Base-by-base conservation (phyloP, 2,797 vertebrate species). In the Nasua narica region DNA sequence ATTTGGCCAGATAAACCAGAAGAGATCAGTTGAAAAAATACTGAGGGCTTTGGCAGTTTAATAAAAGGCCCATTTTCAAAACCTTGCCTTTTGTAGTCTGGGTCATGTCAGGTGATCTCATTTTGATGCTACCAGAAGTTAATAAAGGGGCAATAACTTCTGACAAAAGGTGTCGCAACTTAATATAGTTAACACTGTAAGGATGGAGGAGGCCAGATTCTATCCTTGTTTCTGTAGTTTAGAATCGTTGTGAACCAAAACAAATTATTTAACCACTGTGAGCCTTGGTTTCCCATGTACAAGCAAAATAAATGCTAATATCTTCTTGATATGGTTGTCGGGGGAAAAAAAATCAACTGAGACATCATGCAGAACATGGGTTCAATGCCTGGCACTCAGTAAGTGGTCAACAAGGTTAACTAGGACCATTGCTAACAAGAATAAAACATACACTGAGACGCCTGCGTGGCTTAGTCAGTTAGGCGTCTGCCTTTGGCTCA, bases 51-150 rank as follows among this genome's bases (percentile, higher is more conserved):
- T 86, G 58, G 54, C 46, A 96, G 79, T 94, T 97, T 83, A 94
- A 93, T 96, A 88, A 97, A 96, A 93, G 84, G 27, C 4, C 65
- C 76, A 56, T 92, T 97, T 96, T 97, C 70, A 87, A 95, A 95
- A 84, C 69, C 56, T 70, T 95, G 83, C 52, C 27, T 91, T 91
- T 23, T 56, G 62, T 48, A 62, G 15, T 62, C 13, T 87, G 58
- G 43, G 11, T 97, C 90, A 86, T 40, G 18, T 96, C 35, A 91
- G 62, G 27, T 70, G 70, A 92, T 96, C n/a, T 92, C 72, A 50
- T 90, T 96, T 87, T 87, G 62, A 93, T 82, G 72, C 9, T 76
- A 78, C 70, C 87, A 85, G 70, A 29, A 95, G 13, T 43, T 96
- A 65, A 94, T 43, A 56, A 93, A 97, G 50, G 60, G 40, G 37